Percentiles rank a stretch among this genome's conserved stretches.
phyloP scores from a whole-genome alignment of 37 sponge, comb jelly and placozoan species.

The Cladorhizidae sp. region DNA sequence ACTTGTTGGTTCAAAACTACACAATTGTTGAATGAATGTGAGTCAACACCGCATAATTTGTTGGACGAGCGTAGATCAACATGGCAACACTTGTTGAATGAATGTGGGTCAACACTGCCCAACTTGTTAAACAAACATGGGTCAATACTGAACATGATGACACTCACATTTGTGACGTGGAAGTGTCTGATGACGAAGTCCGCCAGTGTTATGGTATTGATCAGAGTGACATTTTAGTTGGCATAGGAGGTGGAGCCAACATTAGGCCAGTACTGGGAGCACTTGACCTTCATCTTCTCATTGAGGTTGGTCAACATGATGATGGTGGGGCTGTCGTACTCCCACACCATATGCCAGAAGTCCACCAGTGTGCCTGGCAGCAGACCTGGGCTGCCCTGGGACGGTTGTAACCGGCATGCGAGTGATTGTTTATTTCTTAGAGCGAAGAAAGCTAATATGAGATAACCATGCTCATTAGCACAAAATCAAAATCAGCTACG shows the following conservation, averaged over 20 bases:
- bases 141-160: no score
- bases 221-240: conserved; percentile 47
- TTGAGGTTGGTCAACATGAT: conserved; percentile 82
- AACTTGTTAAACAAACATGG: no score
- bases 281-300: conserved; percentile 76
- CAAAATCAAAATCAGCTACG: no score
- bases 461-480: no score
- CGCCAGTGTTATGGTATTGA: conserved; percentile 35
- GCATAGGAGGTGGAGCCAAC: conserved; percentile 28
- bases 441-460: no score
- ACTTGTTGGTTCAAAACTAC: no score
- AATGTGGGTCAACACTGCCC: no score
- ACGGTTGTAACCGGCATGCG: conserved; percentile 76
- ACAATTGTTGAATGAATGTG: no score
- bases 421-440: no score
- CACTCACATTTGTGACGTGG: conserved; percentile 42
- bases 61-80: no score
- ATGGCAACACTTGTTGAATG: no score
- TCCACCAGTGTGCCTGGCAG: conserved; percentile 79
- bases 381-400: conserved; percentile 83
- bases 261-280: conserved; percentile 82
- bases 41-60: no score
- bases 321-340: conserved; percentile 56
- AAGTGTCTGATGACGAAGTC: conserved; percentile 48
- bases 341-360: conserved; percentile 91